These are phyloP conservation scores for Anoura caudifer DNA, from an alignment of 2,113 vertebrate species.

Conservation along the genomic window DNA sequence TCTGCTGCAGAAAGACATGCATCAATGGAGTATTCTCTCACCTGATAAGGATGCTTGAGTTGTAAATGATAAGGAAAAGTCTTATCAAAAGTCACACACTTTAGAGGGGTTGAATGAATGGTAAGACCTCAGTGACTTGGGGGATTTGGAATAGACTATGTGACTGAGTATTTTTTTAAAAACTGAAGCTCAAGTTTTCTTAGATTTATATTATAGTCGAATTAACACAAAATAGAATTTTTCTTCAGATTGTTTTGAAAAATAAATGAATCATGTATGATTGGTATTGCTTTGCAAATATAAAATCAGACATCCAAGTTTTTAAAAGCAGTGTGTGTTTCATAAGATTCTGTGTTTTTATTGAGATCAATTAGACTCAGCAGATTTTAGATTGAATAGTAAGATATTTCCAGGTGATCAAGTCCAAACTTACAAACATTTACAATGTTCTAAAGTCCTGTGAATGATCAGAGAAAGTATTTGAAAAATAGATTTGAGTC, in stretches of 20 bases:
- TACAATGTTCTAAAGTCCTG: not conserved
- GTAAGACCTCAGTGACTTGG: not conserved
- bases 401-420: not conserved
- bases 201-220: not conserved
- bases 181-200: not conserved
- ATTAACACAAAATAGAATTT: not conserved
- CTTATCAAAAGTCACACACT: not conserved
- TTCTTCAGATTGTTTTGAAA: not conserved
- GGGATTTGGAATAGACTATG: not conserved
- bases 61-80: not conserved
- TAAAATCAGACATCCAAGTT: not conserved
- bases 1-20: not conserved
- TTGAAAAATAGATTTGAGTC: not conserved
- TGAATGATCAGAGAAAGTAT: not conserved
- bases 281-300: not conserved
- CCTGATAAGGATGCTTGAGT: not conserved
- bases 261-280: slow-evolving; percentile 3
- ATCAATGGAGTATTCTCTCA: not conserved
- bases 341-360: not conserved
- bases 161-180: not conserved
- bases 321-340: not conserved
- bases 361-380: not conserved
- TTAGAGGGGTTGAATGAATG: not conserved
- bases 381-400: not conserved
- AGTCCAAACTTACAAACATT: not conserved